These are phyloP conservation scores for Epizoanthus rinbou DNA, from an alignment of 92 coral and sea anemone species.

Conservation along the genomic window DNA sequence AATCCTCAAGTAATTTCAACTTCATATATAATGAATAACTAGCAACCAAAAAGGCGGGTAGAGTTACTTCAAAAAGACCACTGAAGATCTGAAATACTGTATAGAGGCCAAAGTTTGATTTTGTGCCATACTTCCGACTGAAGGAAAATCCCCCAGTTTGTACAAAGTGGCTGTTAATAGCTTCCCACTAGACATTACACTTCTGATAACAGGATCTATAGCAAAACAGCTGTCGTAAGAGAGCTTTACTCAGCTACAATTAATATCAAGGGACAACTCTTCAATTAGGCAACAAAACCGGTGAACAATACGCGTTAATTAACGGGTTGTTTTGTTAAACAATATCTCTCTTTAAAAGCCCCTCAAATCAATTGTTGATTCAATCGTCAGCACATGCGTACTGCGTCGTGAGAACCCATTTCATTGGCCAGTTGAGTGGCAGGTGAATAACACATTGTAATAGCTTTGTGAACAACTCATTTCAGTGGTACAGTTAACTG, in stretches of 20 bases:
- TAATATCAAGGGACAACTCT: constrained; percentile 70
- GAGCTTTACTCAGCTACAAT: constrained; percentile 28
- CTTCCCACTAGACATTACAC: not conserved
- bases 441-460: constrained; percentile 88
- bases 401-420: constrained; percentile 52
- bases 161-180: not conserved
- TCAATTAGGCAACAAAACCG: constrained; percentile 89
- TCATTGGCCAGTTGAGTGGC: constrained; percentile 87
- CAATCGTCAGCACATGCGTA: constrained; percentile 74
- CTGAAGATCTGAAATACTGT: not conserved
- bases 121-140: not conserved
- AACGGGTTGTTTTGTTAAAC: constrained; percentile 85
- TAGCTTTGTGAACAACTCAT: constrained; percentile 69
- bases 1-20: constrained; percentile 53
- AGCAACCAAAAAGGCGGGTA: constrained; percentile 43
- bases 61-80: constrained; percentile 23
- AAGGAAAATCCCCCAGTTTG: not conserved
- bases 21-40: constrained; percentile 67
- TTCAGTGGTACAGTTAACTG: constrained; percentile 71
- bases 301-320: constrained; percentile 77
- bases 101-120: constrained; percentile 3
- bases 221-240: constrained; percentile 17
- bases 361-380: constrained; percentile 47
- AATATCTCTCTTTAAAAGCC: constrained; percentile 94
- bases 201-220: not conserved